phyloP scores from a whole-genome alignment of 2,888 invertebrate species.

The Diloba caeruleocephala region DNA sequence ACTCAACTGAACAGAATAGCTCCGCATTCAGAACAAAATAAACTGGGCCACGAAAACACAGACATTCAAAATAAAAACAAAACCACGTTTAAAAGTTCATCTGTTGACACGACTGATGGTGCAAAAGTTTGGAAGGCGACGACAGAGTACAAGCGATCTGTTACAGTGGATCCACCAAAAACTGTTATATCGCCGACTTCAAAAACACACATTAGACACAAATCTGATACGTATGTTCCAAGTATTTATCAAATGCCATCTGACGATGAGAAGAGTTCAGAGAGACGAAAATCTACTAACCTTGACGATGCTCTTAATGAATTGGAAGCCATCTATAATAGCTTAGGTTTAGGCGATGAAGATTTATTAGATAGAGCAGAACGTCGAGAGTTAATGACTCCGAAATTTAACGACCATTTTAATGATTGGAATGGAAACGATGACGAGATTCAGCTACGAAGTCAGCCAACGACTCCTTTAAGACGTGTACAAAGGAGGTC shows the following conservation, averaged over 20 bases:
- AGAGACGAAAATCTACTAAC: conserved; percentile 92
- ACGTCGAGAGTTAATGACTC: conserved; percentile 91
- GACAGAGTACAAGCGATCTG: conserved; percentile 82
- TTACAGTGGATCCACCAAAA: conserved; percentile 78
- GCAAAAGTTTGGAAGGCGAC: conserved; percentile 85
- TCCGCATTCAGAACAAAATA: conserved; percentile 67
- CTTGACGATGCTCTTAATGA: conserved; percentile 96
- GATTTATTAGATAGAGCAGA: conserved; percentile 94
- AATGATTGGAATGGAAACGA: conserved; percentile 88
- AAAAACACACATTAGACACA: conserved; percentile 82
- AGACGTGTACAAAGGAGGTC: conserved; percentile 79
- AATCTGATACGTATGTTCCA: conserved; percentile 81
- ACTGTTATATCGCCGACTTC: conserved; percentile 71
- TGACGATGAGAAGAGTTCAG: conserved; percentile 84
- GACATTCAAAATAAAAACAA: conserved; percentile 76
- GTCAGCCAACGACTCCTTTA: conserved; percentile 84
- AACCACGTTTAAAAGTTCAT: conserved; percentile 65
- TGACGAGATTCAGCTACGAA: conserved; percentile 80
- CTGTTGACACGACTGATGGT: conserved; percentile 77
- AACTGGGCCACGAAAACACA: conserved; percentile 61
- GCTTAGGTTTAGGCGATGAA: conserved; percentile 95
- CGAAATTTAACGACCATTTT: conserved; percentile 82
- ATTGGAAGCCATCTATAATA: conserved; percentile 97
- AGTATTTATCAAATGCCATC: conserved; percentile 79
- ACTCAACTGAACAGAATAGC: conserved; percentile 63